phyloP scores from a whole-genome alignment of 2,113 vertebrate genomes.

The Casuarius casuarius region DNA sequence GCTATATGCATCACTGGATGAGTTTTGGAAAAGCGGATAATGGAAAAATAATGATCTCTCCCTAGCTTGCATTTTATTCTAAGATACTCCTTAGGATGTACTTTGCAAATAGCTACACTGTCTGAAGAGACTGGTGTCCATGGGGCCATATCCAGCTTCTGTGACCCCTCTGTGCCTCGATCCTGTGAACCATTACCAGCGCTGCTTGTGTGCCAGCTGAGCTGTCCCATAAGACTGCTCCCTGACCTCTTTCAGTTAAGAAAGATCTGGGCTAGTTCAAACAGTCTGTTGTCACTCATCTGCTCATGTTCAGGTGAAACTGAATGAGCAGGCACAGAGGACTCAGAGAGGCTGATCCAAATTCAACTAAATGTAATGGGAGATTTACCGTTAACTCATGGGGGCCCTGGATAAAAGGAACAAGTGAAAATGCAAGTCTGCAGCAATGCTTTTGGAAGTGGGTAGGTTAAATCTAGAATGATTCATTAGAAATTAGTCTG shows the following conservation, averaged over 20 bases:
- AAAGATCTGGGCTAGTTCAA: background rate
- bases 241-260: background rate
- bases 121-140: background rate
- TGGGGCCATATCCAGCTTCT: background rate
- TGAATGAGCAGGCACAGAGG: rapidly evolving
- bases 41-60: background rate
- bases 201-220: rapidly evolving
- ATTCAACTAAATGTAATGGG: background rate
- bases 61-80: background rate
- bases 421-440: background rate
- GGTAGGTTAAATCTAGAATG: background rate
- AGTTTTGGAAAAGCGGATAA: background rate
- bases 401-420: background rate
- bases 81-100: background rate
- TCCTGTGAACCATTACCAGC: background rate
- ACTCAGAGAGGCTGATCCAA: rapidly evolving
- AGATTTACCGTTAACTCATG: background rate
- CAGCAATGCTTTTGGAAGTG: rapidly evolving
- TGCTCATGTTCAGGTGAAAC: background rate
- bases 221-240: background rate
- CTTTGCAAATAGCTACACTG: background rate
- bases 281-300: background rate
- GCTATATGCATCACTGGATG: background rate
- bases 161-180: background rate
- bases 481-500: background rate